Percentiles rank a stretch among this genome's conserved stretches.
Conservation (phyloP, 2,888 invertebrate species). For the Troides aeacus region DNA sequence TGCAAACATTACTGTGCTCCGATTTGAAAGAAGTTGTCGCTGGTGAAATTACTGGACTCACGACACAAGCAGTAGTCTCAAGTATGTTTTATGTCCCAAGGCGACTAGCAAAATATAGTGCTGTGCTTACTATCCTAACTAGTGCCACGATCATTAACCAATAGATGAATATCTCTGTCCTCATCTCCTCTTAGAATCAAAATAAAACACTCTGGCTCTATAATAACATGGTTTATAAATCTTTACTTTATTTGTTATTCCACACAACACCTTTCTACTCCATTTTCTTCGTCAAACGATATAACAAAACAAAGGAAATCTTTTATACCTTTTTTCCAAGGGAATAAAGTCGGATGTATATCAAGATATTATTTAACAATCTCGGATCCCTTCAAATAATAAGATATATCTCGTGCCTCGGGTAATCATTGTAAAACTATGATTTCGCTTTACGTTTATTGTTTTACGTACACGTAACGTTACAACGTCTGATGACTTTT, state of each 20-base stretch:
- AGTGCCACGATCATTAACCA: too few species aligned
- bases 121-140: too few species aligned
- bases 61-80: too few species aligned
- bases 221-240: too few species aligned
- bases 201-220: too few species aligned
- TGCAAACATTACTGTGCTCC: too few species aligned
- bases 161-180: too few species aligned
- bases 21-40: too few species aligned
- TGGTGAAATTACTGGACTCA: too few species aligned
- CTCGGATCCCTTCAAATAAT: neutral
- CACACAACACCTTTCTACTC: neutral
- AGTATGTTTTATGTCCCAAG: too few species aligned
- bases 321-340: conserved; percentile 8
- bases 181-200: too few species aligned
- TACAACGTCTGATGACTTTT: neutral
- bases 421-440: neutral
- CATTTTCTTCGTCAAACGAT: conserved; percentile 1
- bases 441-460: neutral
- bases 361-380: conserved; percentile 12
- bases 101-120: too few species aligned
- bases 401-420: conserved; percentile 1
- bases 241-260: neutral
- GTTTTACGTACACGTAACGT: neutral
- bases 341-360: neutral
- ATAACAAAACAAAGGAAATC: conserved; percentile 7